Evolutionary conservation across 1,140 invertebrate genomes (phyloP), one percentile per base, ranked within the genome.

Genomic region (Pseudomyrmex concolor): DNA sequence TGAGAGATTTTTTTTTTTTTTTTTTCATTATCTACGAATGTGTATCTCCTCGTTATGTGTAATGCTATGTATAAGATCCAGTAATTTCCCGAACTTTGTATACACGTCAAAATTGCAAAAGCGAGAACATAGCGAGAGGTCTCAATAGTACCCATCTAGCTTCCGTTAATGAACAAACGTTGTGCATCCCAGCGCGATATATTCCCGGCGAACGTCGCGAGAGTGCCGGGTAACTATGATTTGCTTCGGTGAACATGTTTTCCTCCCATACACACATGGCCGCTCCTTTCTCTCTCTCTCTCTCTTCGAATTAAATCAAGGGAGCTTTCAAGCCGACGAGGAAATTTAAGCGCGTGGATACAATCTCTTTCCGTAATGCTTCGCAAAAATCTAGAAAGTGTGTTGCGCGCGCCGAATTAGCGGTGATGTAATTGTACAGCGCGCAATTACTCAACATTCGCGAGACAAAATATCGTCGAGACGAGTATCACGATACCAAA

Each of bases 231-330:
- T 34, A 80, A 68, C 76, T 80, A 59, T 50, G 55, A 80, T 80
- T 70, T 51, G 77, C 76, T 70, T 48, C 60, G 60, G 73, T 19
- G 50, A 66, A 66, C 62, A n/a, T 77, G 62, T 77, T 77, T 77
- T 77, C 73, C 73, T 34, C 34, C 34, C 34, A 34, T 7, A 34
- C 34, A 66, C 62, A 77, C 62, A 43, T 55, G 73, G 17, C 48
- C n/a, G 55, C 48, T 10, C 3, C 12, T n/a, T 12, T 34, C 34
- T 34, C 34, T 25, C 25, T 34, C 34, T 34, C 34, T 34, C 34
- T 34, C 34, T 34, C 34, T 34, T 73, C 68, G 80, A 83, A 74
- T 83, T 71, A 74, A 72, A 83, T 74, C 71, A 57, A 83, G 70
- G 15, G 62, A 34, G 59, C 68, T 73, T 73, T 83, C 51, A 63